These are phyloP conservation scores for Pemphredon lugubris DNA, from an alignment of 2,888 invertebrate genomes.

Conservation along the genomic window DNA sequence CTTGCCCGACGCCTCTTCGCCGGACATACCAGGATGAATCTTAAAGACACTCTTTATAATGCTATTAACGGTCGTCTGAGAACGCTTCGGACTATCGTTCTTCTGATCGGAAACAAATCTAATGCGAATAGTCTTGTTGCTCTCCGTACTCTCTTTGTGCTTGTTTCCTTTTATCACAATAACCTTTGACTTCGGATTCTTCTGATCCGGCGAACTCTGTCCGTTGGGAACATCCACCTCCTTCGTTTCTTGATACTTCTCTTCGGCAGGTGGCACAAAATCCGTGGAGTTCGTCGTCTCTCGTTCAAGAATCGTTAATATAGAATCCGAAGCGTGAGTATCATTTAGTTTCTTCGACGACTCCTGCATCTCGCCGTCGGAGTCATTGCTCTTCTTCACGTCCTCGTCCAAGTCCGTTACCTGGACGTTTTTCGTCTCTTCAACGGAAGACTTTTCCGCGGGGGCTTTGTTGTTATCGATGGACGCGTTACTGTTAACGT, in stretches of 20 bases:
- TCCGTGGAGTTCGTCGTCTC: conserved; percentile 22
- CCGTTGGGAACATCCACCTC: conserved; percentile 31
- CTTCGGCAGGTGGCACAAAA: conserved; percentile 7
- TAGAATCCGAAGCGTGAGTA: conserved; percentile 2
- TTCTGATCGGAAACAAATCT: conserved; percentile 60
- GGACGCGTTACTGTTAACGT: conserved; percentile 25
- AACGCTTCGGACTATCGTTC: conserved; percentile 68
- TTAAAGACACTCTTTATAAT: conserved; percentile 74
- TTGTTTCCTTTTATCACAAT: conserved; percentile 41
- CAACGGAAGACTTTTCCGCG: conserved; percentile 27
- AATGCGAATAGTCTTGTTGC: conserved; percentile 49
- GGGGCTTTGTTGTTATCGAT: conserved; percentile 38
- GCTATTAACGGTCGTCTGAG: conserved; percentile 72
- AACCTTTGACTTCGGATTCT: conserved; percentile 37
- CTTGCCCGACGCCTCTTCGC: conserved; percentile 52
- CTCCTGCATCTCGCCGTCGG: conserved; percentile 14
- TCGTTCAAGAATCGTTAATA: conserved; percentile 4
- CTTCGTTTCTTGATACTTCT: conserved; percentile 48
- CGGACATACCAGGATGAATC: conserved; percentile 60
- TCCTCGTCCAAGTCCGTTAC: conserved; percentile 71
- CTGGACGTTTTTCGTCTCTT: conserved; percentile 58
- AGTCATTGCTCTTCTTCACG: conserved; percentile 40
- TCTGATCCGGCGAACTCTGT: conserved; percentile 41
- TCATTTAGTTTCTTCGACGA: conserved; percentile 34
- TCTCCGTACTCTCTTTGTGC: conserved; percentile 51